Evolutionary conservation across 2,888 invertebrate genomes (phyloP).

Genomic region (Acanthoscelides obtectus): DNA sequence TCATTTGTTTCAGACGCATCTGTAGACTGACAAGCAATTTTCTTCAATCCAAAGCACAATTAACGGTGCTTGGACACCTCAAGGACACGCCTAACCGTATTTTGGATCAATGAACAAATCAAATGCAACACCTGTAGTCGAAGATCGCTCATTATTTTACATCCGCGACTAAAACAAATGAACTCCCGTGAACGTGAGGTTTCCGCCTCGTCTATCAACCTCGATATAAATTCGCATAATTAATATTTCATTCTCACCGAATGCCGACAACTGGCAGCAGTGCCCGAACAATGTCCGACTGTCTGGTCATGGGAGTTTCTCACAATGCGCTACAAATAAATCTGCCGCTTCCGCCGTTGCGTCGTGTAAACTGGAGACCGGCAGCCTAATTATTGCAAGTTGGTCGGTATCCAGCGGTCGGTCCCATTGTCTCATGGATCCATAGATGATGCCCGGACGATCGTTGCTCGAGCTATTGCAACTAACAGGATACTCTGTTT

Average conservation of each 20-base stretch:
- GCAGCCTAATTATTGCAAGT: neutral
- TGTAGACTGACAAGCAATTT: too few species aligned
- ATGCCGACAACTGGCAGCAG: neutral
- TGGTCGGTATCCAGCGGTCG: neutral
- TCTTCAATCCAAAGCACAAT: too few species aligned
- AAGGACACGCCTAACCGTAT: too few species aligned
- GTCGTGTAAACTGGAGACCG: neutral
- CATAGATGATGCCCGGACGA: neutral
- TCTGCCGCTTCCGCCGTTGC: neutral
- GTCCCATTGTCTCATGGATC: neutral
- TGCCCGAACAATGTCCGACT: neutral
- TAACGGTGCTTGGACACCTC: too few species aligned
- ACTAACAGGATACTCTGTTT: neutral
- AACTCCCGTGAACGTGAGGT: too few species aligned
- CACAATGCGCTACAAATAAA: neutral
- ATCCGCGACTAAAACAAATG: too few species aligned
- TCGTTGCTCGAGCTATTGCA: too few species aligned
- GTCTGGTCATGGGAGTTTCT: neutral
- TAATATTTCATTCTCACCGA: neutral
- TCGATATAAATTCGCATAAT: neutral
- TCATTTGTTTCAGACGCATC: too few species aligned
- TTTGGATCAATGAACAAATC: too few species aligned
- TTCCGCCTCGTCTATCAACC: too few species aligned
- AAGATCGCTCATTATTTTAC: too few species aligned
- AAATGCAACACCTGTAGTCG: too few species aligned